phyloP scores from a whole-genome alignment of 1,140 invertebrate species.

The Chionoecetes opilio region DNA sequence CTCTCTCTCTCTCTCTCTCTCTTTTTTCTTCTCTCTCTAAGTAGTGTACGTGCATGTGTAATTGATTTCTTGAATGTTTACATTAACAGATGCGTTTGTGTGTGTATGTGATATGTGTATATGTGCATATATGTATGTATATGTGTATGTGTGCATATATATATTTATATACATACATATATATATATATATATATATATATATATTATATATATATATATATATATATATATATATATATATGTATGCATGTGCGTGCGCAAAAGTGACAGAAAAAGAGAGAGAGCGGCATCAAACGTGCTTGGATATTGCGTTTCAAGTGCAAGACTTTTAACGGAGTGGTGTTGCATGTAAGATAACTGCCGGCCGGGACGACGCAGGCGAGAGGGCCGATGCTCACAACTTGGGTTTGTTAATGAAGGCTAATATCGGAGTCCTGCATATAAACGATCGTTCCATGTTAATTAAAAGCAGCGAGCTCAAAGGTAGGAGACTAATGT shows the following conservation, averaged over 20 bases:
- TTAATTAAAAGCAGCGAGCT: conserved; percentile 67
- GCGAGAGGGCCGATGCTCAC: conserved; percentile 13
- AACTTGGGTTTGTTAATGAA: conserved; percentile 53
- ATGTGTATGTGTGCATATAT: background rate
- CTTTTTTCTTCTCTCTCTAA: background rate
- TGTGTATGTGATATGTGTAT: background rate
- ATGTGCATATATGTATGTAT: background rate
- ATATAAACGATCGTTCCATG: conserved; percentile 64
- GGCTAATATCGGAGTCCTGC: conserved; percentile 39
- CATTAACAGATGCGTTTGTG: background rate
- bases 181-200: background rate
- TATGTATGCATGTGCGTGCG: conserved; percentile 35
- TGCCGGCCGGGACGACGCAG: background rate
- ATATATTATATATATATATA: background rate
- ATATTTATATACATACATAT: background rate
- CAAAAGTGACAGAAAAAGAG: background rate
- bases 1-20: conserved; percentile 38
- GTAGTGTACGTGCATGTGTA: background rate
- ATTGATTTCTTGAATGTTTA: background rate
- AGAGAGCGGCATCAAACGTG: background rate
- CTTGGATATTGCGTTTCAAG: conserved; percentile 51
- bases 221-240: background rate
- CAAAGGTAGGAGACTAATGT: conserved; percentile 58
- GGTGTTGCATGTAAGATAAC: conserved; percentile 45
- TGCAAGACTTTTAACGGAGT: conserved; percentile 50